Percentiles rank a stretch among this genome's conserved stretches.
Conservation (phyloP, 2,113 vertebrate genomes). For the Spizaetus ornatus region DNA sequence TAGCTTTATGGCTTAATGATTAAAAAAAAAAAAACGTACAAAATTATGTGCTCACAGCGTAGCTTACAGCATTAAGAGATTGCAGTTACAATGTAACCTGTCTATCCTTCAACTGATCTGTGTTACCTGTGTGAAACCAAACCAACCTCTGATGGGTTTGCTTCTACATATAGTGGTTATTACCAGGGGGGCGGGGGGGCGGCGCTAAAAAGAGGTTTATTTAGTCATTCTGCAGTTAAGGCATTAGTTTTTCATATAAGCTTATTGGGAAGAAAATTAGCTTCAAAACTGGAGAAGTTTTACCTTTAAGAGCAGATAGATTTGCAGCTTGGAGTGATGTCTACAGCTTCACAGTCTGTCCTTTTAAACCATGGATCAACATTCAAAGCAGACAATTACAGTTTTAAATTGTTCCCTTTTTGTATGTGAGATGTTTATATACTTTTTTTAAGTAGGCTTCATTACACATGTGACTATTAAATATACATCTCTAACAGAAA, state of each 20-base stretch:
- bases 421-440: neutral
- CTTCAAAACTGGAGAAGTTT: neutral
- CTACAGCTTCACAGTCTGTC: neutral
- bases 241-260: neutral
- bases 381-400: neutral
- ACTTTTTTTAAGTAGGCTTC: neutral
- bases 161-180: neutral
- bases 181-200: neutral
- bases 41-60: neutral
- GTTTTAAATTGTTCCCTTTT: neutral
- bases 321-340: neutral
- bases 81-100: neutral
- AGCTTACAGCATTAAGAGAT: neutral
- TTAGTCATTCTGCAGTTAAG: neutral
- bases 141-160: neutral
- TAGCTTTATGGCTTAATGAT: neutral
- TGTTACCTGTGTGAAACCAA: neutral
- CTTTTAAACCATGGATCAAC: neutral
- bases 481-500: neutral
- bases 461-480: neutral
- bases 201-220: neutral
- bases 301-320: neutral
- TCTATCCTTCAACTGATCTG: neutral
- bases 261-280: neutral
- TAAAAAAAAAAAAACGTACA: neutral